These are phyloP conservation scores for Acanthoscelides obtectus DNA, from an alignment of 2,888 invertebrate genomes.

Conservation along the genomic window DNA sequence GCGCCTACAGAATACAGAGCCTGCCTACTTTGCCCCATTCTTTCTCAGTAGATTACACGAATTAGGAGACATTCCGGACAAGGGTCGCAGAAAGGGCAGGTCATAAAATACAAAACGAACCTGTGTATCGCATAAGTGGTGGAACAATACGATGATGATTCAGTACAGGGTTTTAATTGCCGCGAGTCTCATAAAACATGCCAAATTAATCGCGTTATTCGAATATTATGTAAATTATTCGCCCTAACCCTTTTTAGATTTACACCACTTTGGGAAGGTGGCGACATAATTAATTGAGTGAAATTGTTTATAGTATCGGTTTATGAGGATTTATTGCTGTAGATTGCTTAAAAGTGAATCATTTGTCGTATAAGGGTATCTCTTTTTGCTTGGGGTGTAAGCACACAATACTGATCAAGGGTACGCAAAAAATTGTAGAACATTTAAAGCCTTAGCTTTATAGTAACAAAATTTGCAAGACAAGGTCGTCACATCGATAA, in stretches of 20 bases:
- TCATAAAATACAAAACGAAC: neutral
- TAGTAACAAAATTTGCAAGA: too few species aligned
- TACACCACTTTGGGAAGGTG: slow-evolving; percentile 25
- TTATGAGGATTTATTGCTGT: neutral
- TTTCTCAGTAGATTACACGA: neutral
- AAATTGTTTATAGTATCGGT: slow-evolving; percentile 12
- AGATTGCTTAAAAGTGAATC: too few species aligned
- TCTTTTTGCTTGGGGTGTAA: too few species aligned
- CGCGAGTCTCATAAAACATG: slow-evolving; percentile 21
- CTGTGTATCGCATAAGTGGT: slow-evolving; percentile 16
- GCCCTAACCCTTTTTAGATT: slow-evolving; percentile 30
- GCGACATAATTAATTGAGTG: slow-evolving; percentile 28
- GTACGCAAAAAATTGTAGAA: too few species aligned
- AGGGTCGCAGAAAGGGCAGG: neutral
- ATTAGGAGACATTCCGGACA: neutral
- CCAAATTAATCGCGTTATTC: slow-evolving; percentile 25
- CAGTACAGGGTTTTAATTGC: slow-evolving; percentile 20
- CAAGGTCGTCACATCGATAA: too few species aligned
- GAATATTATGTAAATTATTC: slow-evolving; percentile 32
- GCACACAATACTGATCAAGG: too few species aligned
- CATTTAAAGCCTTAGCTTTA: too few species aligned
- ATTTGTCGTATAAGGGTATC: too few species aligned
- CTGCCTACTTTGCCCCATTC: neutral
- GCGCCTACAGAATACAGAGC: too few species aligned
- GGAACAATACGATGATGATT: slow-evolving; percentile 21